Evolutionary conservation across 2,113 vertebrate genomes (phyloP).

Genomic region (Toxotes jaculatrix): DNA sequence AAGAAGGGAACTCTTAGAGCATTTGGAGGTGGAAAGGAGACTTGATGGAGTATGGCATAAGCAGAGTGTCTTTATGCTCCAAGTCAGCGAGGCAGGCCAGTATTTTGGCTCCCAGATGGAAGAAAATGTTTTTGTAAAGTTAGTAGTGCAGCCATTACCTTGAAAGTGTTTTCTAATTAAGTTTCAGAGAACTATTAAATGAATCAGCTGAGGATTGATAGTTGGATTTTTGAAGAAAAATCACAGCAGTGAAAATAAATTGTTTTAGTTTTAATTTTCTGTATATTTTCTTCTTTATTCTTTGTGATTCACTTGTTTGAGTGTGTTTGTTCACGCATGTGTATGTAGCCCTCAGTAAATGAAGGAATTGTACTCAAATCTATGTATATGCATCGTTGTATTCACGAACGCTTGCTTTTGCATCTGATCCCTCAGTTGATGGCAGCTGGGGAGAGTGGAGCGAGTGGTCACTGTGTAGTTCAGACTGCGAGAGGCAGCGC

Average conservation of each 20-base stretch:
- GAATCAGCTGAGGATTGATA: not conserved
- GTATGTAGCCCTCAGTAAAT: not conserved
- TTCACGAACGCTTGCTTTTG: conserved; percentile 4
- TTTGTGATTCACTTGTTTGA: not conserved
- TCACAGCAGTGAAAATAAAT: not conserved
- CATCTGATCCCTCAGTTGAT: conserved; percentile 80
- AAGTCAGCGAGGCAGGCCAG: conserved; percentile 21
- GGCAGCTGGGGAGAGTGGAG: conserved; percentile 93
- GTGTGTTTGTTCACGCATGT: not conserved
- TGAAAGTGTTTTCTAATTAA: conserved; percentile 30
- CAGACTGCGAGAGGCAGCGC: conserved; percentile 87
- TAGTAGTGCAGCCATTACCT: conserved; percentile 22
- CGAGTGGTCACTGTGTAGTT: conserved; percentile 90
- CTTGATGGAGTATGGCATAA: conserved; percentile 63
- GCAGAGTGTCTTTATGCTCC: conserved; percentile 45
- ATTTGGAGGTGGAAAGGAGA: conserved; percentile 55
- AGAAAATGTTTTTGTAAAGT: conserved; percentile 40
- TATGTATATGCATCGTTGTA: not conserved
- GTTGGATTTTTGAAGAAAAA: not conserved
- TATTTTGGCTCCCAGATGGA: conserved; percentile 35
- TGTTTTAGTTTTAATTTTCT: not conserved
- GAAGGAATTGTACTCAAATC: not conserved
- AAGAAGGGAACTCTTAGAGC: conserved; percentile 56
- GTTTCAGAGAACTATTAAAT: conserved; percentile 18
- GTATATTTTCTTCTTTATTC: not conserved